phyloP scores from a whole-genome alignment of 2,888 invertebrate species.

The Hartigia nigra region DNA sequence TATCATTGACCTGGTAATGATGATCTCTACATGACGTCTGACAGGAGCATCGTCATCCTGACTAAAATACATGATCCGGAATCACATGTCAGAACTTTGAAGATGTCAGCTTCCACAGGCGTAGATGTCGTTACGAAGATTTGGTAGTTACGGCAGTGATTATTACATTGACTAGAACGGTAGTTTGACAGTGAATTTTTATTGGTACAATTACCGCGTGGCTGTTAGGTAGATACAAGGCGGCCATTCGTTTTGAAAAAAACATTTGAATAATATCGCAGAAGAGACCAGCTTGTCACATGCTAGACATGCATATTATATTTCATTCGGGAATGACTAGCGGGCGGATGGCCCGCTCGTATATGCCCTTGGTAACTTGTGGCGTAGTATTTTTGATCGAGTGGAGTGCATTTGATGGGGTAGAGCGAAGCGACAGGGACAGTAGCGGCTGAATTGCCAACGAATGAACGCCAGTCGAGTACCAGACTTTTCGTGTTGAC shows the following conservation, averaged over 20 bases:
- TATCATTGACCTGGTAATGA: background rate
- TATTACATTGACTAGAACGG: background rate
- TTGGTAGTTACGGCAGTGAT: background rate
- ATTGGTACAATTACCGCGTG: background rate
- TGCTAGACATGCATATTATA: conserved; percentile 1
- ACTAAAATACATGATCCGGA: background rate
- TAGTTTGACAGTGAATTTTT: background rate
- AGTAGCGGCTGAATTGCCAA: conserved; percentile 18
- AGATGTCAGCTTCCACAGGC: background rate
- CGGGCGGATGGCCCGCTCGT: background rate
- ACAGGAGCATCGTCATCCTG: background rate
- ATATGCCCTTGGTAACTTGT: background rate
- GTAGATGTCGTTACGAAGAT: background rate
- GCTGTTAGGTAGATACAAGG: background rate
- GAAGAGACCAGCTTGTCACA: background rate
- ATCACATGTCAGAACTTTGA: background rate
- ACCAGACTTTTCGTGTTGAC: background rate
- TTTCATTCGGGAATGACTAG: conserved; percentile 2
- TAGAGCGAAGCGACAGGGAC: conserved; percentile 16
- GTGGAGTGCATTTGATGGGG: conserved; percentile 21
- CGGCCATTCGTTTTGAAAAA: background rate
- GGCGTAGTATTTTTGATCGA: conserved; percentile 23
- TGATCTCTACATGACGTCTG: background rate
- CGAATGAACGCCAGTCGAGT: background rate
- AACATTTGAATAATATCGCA: conserved; percentile 7